Evolutionary conservation across 1,140 invertebrate genomes (phyloP), one percentile per base, ranked within the genome.

Genomic region (Polypedilum vanderplanki): DNA sequence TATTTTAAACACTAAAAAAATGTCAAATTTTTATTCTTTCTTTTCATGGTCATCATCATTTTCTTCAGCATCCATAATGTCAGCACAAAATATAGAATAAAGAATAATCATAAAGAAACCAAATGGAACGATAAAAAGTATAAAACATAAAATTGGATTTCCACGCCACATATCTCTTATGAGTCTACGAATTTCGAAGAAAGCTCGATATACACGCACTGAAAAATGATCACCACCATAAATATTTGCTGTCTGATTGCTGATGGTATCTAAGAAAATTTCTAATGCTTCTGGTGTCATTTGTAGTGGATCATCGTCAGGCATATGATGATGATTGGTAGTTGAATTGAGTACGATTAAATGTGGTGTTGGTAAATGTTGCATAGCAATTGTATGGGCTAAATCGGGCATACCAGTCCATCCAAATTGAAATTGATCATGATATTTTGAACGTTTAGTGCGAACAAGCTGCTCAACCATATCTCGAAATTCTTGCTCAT

Each of bases 21-120:
- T 4, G n/a, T 57, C 46, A 12, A 8, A 12, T n/a, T 20, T n/a
- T 80, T 84, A 85, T 78, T 85, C 84, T 73, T 83, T 83, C 77
- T 85, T 85, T 74, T 85, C 84, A 76, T 85, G 84, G 18, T 75
- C 46, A 75, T 88, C 87, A 77, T 93, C 91, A 70, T 95, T 93
- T 18, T 96, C 94, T 77, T 91, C 89, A n/a, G 93, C 93, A 81
- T 97, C 95, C 77, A 97, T 85, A 79, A 97, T 94, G 84, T 98
- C 95, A 22, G 93, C 90, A 83, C 95, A 98, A 82, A 93, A 98
- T 77, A 95, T 92, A 1, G 94, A 94, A 80, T 98, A 98, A 80
- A 93, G 90, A 79, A 98, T 98, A 1, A 98, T 88, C n/a, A 91
- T 91, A 8, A 98, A 86, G 81, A 98, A 97, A 15, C 93, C 92